Base-by-base conservation (phyloP, 1,140 invertebrate species). In the Metaphire vulgaris region DNA sequence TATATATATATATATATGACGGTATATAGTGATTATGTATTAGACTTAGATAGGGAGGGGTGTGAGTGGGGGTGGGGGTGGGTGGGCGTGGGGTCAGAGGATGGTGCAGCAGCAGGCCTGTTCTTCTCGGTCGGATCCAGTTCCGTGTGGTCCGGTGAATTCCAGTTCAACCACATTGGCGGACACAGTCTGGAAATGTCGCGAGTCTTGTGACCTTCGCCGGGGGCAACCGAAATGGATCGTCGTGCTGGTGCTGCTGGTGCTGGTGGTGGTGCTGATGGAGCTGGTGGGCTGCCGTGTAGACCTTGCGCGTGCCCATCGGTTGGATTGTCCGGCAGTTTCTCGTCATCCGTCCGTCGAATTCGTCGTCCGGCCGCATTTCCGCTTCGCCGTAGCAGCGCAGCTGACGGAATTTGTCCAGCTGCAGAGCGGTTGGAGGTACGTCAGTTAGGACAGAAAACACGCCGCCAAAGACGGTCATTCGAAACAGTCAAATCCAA, bases 251-350 rank as follows among this genome's bases (percentile, higher is more conserved):
- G n/a, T n/a, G n/a, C n/a, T n/a, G n/a, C n/a, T n/a, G n/a, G n/a
- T n/a, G n/a, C 32, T 34, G 16, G 28, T 31, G 31, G 31, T 34
- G 28, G 72, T 41, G 28, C 72, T 73, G 30, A 30, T 73, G 28
- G 33, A 26, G 72, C 28, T 41, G 32, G 41, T 73, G 33, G 26
- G 71, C 74, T 15, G 68, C 68, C 28, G 74, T 68, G 33, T 41
- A 67, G 26, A 76, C 33, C 29, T 31, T 28, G 12, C 74, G 67
- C 30, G 74, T 70, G 2, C 74, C 74, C 26, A 70, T 69, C 29
- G 74, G 74, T 33, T 76, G 74, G 16, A 71, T 15, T 14, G 31
- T 15, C 30, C 74, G 66, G 29, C 33, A 70, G 74, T 76, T 76
- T 28, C 33, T 71, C 2, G 33, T 28, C 1, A 76, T 76, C 14